Conservation (phyloP, 2,888 invertebrate genomes). For the Brenthis ino region DNA sequence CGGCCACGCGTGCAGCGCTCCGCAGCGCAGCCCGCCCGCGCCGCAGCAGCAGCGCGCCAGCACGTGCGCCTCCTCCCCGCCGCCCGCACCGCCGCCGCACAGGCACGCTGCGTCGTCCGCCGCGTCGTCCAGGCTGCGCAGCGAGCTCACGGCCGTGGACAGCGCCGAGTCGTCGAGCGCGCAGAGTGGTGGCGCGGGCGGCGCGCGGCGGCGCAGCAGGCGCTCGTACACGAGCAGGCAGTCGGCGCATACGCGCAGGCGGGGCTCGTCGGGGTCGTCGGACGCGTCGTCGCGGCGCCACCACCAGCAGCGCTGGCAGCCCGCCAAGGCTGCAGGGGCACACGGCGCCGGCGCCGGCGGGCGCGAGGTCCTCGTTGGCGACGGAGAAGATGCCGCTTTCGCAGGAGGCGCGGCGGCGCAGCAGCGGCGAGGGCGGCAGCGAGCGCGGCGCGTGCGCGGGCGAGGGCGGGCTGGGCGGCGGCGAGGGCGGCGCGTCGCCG, state of each 20-base stretch:
- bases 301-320: conserved; percentile 75
- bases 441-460: conserved; percentile 44
- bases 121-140: conserved; percentile 83
- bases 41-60: conserved; percentile 66
- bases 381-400: conserved; percentile 95
- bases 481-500: conserved; percentile 40
- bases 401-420: conserved; percentile 89
- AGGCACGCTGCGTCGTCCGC: conserved; percentile 49
- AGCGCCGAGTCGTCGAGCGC: conserved; percentile 83
- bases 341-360: conserved; percentile 61
- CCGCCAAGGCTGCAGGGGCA: conserved; percentile 73
- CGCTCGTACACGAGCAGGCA: conserved; percentile 63
- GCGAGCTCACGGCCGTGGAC: conserved; percentile 58
- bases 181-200: conserved; percentile 55
- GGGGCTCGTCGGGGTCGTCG: conserved; percentile 45
- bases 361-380: conserved; percentile 88
- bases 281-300: conserved; percentile 49
- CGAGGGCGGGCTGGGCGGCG: conserved; percentile 34
- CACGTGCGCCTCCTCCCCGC: conserved; percentile 55
- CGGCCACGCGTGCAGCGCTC: conserved; percentile 44
- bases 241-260: conserved; percentile 50
- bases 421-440: conserved; percentile 41
- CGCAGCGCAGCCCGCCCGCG: conserved; percentile 41
- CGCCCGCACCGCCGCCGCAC: conserved; percentile 53
- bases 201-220: conserved; percentile 46